These are phyloP conservation scores for Herminia tarsipennalis DNA, from an alignment of 2,888 invertebrate genomes.

Conservation along the genomic window DNA sequence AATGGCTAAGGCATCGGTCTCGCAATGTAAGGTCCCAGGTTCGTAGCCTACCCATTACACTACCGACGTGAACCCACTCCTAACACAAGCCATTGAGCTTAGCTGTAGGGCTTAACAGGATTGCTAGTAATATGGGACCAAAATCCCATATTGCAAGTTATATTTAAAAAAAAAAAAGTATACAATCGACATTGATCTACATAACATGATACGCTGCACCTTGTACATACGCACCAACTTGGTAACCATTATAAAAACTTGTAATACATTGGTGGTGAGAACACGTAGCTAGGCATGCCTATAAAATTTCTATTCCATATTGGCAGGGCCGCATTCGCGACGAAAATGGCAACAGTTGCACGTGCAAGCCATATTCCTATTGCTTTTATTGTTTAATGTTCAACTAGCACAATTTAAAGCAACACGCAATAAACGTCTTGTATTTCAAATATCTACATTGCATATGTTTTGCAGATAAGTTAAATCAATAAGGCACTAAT, in stretches of 20 bases:
- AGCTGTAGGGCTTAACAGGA: too few relatives aligned
- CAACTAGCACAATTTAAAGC: background rate
- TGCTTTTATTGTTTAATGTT: conserved; percentile 19
- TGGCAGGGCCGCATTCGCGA: conserved; percentile 9
- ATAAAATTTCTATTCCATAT: conserved; percentile 24
- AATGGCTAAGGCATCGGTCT: too few relatives aligned
- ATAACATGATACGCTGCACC: conserved; percentile 27
- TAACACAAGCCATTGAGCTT: too few relatives aligned
- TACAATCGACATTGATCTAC: too few relatives aligned
- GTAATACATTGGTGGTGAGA: conserved; percentile 26
- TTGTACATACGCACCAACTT: conserved; percentile 19
- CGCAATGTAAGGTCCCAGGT: too few relatives aligned
- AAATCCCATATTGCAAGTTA: too few relatives aligned
- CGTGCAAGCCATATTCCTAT: conserved; percentile 18
- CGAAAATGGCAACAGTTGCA: conserved; percentile 24
- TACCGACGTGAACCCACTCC: too few relatives aligned
- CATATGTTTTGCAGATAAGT: background rate
- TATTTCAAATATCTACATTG: too few relatives aligned
- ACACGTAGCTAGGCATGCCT: conserved; percentile 17
- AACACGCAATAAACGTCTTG: background rate
- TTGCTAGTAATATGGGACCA: too few relatives aligned
- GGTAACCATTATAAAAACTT: conserved; percentile 33
- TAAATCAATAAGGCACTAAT: background rate
- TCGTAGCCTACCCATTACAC: too few relatives aligned
- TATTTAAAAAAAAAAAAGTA: too few relatives aligned